phyloP scores from a whole-genome alignment of 2,888 invertebrate genomes.

The Erebia aethiops region DNA sequence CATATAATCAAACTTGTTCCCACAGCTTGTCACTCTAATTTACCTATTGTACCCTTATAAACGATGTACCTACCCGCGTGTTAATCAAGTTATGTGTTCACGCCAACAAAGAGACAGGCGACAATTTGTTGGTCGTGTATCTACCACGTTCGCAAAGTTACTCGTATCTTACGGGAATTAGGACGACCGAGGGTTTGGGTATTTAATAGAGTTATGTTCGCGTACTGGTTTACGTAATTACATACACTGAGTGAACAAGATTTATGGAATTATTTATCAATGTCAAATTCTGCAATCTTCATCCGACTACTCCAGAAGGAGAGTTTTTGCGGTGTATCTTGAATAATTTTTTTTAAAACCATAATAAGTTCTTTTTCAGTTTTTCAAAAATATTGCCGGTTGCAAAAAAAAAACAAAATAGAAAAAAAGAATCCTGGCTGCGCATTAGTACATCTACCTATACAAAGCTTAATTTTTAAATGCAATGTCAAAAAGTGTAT shows the following conservation, averaged over 20 bases:
- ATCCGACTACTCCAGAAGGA: too few species aligned
- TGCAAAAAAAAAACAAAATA: too few species aligned
- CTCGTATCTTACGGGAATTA: background rate
- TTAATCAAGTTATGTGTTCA: constrained; percentile 4
- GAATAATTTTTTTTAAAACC: too few species aligned
- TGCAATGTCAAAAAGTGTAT: too few species aligned
- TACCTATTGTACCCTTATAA: background rate
- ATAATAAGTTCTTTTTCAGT: too few species aligned
- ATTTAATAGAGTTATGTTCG: constrained; percentile 13
- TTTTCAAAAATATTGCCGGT: too few species aligned
- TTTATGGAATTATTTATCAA: background rate
- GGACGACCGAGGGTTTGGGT: constrained; percentile 7
- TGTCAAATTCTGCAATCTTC: too few species aligned
- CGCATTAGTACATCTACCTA: too few species aligned
- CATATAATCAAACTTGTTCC: background rate
- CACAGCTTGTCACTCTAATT: background rate
- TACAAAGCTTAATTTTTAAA: too few species aligned
- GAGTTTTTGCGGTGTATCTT: too few species aligned
- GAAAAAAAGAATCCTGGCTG: too few species aligned
- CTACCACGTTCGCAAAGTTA: background rate
- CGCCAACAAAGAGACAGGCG: constrained; percentile 14
- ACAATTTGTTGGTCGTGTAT: constrained; percentile 8
- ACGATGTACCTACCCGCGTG: background rate
- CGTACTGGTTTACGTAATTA: constrained; percentile 5
- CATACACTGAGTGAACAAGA: constrained; percentile 2